Evolutionary conservation across 2,113 vertebrate species (phyloP).

Genomic region (Anoplopoma fimbria): DNA sequence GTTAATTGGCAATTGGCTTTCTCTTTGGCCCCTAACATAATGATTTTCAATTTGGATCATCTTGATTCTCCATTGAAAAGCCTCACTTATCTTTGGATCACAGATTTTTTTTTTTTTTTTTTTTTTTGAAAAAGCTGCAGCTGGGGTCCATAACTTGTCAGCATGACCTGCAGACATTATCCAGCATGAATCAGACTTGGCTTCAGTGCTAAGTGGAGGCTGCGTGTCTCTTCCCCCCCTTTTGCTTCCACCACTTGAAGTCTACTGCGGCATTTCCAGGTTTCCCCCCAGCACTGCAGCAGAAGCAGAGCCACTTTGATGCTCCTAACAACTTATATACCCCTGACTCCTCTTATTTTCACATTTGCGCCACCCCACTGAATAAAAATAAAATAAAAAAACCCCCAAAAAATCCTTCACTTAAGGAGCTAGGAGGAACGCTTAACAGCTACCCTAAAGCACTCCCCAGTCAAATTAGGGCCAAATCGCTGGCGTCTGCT

Average conservation of each 20-base stretch:
- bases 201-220: constrained; percentile 2
- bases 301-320: constrained; percentile 42
- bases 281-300: constrained; percentile 42
- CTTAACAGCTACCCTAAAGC: constrained; percentile 65
- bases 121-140: background rate
- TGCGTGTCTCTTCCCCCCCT: background rate
- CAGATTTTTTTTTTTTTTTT: too few species aligned
- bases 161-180: constrained; percentile 25
- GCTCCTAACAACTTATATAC: constrained; percentile 43
- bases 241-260: constrained; percentile 28
- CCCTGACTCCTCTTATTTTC: constrained; percentile 47
- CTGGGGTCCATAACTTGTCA: constrained; percentile 16
- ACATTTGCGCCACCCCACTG: constrained; percentile 20
- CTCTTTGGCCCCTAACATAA: background rate
- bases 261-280: constrained; percentile 29
- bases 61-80: background rate
- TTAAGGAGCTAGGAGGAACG: constrained; percentile 43
- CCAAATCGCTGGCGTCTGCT: constrained; percentile 62
- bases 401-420: constrained; percentile 36
- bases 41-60: constrained; percentile 6
- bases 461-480: constrained; percentile 69
- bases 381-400: constrained; percentile 22
- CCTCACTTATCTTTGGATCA: background rate
- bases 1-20: background rate
- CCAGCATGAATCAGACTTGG: constrained; percentile 7